Evolutionary conservation across 2,888 invertebrate species (phyloP).

Genomic region (Agrilus biguttatus): DNA sequence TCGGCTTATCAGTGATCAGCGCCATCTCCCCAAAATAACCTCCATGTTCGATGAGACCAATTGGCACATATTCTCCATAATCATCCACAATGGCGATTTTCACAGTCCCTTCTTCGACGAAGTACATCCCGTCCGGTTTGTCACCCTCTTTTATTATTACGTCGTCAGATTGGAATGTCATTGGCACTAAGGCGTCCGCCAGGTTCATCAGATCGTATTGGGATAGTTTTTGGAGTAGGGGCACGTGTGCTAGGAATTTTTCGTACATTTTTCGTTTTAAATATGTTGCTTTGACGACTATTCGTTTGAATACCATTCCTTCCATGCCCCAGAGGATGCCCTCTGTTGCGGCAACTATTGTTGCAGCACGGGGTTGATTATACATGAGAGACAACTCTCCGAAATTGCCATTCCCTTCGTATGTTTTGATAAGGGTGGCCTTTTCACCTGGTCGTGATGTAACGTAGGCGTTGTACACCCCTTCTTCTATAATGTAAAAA

Average conservation of each 20-base stretch:
- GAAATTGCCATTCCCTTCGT: conserved; percentile 75
- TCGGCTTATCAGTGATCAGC: conserved; percentile 82
- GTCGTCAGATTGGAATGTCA: conserved; percentile 53
- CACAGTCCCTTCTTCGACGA: conserved; percentile 77
- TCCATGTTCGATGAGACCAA: conserved; percentile 47
- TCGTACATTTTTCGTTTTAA: conserved; percentile 92
- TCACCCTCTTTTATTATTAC: conserved; percentile 81
- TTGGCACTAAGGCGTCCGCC: conserved; percentile 74
- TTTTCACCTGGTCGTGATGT: conserved; percentile 16
- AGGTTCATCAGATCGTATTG: conserved; percentile 86
- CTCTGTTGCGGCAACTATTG: conserved; percentile 60
- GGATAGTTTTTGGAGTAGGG: conserved; percentile 82
- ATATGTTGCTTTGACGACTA: conserved; percentile 85
- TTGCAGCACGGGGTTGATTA: conserved; percentile 86
- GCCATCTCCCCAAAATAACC: conserved; percentile 89
- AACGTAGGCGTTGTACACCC: conserved; percentile 58
- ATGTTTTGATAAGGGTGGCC: conserved; percentile 54
- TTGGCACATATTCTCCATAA: conserved; percentile 52
- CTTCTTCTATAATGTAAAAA: conserved; percentile 89
- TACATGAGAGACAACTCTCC: conserved; percentile 89
- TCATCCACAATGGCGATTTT: conserved; percentile 69
- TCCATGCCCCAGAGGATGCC: conserved; percentile 70
- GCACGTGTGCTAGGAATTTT: conserved; percentile 73
- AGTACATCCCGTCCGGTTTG: conserved; percentile 87
- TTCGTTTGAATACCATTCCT: conserved; percentile 52